These are phyloP conservation scores for Alcis repandata DNA, from an alignment of 2,888 invertebrate genomes.

Conservation along the genomic window DNA sequence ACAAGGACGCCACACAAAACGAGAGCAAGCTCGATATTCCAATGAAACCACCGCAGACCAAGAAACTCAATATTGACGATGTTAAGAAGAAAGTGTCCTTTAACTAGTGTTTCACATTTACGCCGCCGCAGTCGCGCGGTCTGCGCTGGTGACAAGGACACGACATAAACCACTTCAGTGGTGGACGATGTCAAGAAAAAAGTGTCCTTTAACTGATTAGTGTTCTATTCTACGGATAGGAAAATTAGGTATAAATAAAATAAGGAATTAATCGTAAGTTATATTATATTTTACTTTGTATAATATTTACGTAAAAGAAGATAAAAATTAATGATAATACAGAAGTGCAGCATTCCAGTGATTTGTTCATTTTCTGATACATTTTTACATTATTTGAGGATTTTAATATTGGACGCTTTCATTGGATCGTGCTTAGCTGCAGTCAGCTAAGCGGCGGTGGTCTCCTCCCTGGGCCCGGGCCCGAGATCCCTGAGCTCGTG, in stretches of 20 bases:
- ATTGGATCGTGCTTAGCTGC: background rate
- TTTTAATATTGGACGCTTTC: too few species aligned
- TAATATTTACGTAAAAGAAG: background rate
- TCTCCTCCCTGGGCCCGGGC: conserved; percentile 27
- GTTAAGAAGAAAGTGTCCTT: conserved; percentile 80
- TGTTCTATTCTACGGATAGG: too few species aligned
- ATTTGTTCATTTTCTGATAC: too few species aligned
- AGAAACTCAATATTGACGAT: conserved; percentile 60
- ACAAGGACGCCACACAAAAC: conserved; percentile 37
- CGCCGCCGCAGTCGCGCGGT: too few species aligned
- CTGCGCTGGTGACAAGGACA: too few species aligned
- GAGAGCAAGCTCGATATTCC: conserved; percentile 52
- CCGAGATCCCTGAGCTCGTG: conserved; percentile 65
- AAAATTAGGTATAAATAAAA: background rate
- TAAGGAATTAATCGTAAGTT: background rate
- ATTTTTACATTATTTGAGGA: too few species aligned
- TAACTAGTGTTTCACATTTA: conserved; percentile 58
- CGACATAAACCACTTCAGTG: too few species aligned
- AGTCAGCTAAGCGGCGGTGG: conserved; percentile 17
- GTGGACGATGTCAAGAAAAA: conserved; percentile 67
- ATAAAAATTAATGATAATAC: too few species aligned
- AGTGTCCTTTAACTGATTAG: conserved; percentile 4
- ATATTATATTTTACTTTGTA: background rate
- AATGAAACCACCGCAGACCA: conserved; percentile 43
- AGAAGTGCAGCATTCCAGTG: too few species aligned